Percentiles rank a stretch among this genome's conserved stretches.
phyloP scores from a whole-genome alignment of 1,140 invertebrate species.

The Saccostrea cuccullata region DNA sequence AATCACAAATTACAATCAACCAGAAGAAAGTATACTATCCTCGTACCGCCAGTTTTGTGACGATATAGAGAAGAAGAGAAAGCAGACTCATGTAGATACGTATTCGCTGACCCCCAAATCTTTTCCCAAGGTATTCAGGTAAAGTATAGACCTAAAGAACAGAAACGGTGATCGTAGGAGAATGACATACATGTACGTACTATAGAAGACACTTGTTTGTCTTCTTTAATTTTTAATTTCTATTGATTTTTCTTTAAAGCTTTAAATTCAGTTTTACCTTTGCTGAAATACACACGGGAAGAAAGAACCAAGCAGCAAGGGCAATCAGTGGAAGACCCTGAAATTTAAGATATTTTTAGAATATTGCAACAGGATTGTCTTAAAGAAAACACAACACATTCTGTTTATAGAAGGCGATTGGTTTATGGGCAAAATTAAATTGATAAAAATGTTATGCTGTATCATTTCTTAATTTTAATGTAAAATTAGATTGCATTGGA shows the following conservation, averaged over 20 bases:
- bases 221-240: too few relatives aligned
- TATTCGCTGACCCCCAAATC: slow-evolving; percentile 82
- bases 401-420: neutral
- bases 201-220: neutral
- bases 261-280: slow-evolving; percentile 46
- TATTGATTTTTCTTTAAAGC: too few relatives aligned
- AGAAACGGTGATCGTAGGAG: neutral
- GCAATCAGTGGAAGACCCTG: neutral
- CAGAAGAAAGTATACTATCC: slow-evolving; percentile 44
- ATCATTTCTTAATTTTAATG: too few relatives aligned
- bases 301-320: slow-evolving; percentile 50
- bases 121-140: slow-evolving; percentile 81
- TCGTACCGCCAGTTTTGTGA: slow-evolving; percentile 82
- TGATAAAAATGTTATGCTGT: too few relatives aligned
- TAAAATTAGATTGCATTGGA: too few relatives aligned
- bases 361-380: neutral
- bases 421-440: neutral
- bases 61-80: slow-evolving; percentile 81
- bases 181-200: neutral
- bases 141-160: slow-evolving; percentile 80
- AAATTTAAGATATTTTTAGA: neutral
- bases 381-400: neutral
- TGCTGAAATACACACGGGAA: slow-evolving; percentile 58
- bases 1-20: too few relatives aligned
- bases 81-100: slow-evolving; percentile 81